These are phyloP conservation scores for Hydrolagus affinis DNA, from an alignment of 2,113 vertebrate species.

Conservation along the genomic window DNA sequence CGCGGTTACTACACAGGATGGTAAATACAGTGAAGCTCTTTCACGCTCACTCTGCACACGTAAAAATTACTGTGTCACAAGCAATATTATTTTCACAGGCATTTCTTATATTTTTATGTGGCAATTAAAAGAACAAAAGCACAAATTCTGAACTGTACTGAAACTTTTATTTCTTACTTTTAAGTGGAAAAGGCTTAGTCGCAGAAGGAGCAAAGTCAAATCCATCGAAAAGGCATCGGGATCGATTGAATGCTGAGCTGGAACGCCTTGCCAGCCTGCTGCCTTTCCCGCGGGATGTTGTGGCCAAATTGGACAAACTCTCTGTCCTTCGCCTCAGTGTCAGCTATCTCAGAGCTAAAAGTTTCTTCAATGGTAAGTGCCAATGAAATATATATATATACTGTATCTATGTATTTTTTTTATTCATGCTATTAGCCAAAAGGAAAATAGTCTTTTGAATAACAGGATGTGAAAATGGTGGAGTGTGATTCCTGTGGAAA, in stretches of 20 bases:
- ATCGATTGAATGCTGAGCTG: conserved; percentile 69
- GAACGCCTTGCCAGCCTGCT: conserved; percentile 70
- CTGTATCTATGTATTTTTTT: too few relatives aligned
- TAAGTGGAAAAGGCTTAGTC: conserved; percentile 56
- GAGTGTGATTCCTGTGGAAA: conserved; percentile 77
- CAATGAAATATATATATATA: not conserved
- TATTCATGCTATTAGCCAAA: conserved; percentile 29
- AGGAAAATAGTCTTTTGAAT: conserved; percentile 63
- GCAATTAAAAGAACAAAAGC: not conserved
- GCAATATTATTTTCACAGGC: too few relatives aligned
- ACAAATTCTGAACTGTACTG: not conserved
- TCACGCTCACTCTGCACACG: too few relatives aligned
- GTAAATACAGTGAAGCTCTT: too few relatives aligned
- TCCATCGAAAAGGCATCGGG: conserved; percentile 74
- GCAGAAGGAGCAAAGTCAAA: conserved; percentile 70
- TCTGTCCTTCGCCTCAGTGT: conserved; percentile 76
- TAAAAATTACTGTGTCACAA: too few relatives aligned
- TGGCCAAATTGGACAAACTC: conserved; percentile 74
- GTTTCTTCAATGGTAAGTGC: conserved; percentile 72
- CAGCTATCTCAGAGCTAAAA: conserved; percentile 75
- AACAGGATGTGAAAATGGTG: conserved; percentile 73
- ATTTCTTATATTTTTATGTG: too few relatives aligned
- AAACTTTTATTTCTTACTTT: conserved; percentile 35
- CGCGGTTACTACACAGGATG: too few relatives aligned
- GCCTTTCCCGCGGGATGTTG: conserved; percentile 71